Evolutionary conservation across 2,888 invertebrate species (phyloP), one percentile per base, ranked within the genome.

Genomic region (Fissipunctia ypsillon): DNA sequence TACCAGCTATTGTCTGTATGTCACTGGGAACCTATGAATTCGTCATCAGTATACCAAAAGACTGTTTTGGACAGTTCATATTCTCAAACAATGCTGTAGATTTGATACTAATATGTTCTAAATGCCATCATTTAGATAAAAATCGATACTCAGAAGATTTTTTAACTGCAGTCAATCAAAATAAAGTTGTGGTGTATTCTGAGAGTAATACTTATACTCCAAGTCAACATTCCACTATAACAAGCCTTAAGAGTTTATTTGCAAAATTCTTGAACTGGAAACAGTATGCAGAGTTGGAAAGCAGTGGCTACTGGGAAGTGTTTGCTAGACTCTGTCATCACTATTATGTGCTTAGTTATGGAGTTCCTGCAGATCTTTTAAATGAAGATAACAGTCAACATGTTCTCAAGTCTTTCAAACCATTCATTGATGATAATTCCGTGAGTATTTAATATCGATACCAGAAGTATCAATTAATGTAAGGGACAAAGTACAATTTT

Each of bases 231-330:
- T 84, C 92, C 6, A 92, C 88, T 31, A 78, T 87, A n/a, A 88
- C 80, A 78, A 92, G 91, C 4, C 74, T 94, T 2, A 92, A 87
- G 78, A 91, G 80, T 70, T 83, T 96, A 67, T 91, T 95, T 81
- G 88, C 88, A 2, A 95, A 94, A 83, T 96, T 96, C 85, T 86
- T 96, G 66, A 94, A 95, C 85, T 84, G 84, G 71, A 94, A 91
- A 45, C 90, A 93, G 25, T 95, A 95, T 86, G 45, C 76, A 19
- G 88, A 93, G 72, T 67, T 94, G 60, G 89, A 89, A 60, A 85
- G 88, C 16, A 88, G 81, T 81, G 90, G 91, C 14, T 94, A 91
- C 81, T 95, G 95, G 93, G 83, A 88, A 35, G 84, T 96, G 25
- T 88, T 95, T 54, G 85, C 82, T 35, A 88, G 91, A 54, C 79